Conservation (phyloP, 2,797 vertebrate genomes). For the Danio choprae region DNA sequence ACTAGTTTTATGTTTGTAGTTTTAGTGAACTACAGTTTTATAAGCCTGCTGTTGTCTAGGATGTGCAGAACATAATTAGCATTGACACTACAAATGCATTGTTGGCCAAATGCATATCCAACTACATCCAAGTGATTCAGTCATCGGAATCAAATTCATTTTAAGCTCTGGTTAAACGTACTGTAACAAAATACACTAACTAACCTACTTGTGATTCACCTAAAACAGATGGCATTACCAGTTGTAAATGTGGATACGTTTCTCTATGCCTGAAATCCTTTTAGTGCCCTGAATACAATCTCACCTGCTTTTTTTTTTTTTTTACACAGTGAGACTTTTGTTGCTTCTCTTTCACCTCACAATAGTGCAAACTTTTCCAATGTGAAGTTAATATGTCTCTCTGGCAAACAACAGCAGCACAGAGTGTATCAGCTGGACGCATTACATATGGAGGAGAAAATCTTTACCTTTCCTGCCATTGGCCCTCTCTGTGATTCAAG, state of each 20-base stretch:
- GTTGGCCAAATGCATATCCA: background rate
- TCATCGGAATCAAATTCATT: background rate
- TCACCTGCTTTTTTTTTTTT: background rate
- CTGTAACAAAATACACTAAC: background rate
- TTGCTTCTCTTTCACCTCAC: background rate
- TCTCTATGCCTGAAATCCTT: background rate
- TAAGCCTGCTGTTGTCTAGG: background rate
- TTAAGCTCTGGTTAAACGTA: background rate
- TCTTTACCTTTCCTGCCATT: conserved; percentile 74
- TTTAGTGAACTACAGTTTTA: no score
- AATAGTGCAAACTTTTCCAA: background rate
- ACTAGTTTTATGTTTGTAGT: no score
- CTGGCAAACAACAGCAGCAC: conserved; percentile 55
- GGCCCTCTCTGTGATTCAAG: conserved; percentile 59
- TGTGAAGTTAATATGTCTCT: conserved; percentile 1
- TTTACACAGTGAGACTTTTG: conserved; percentile 1
- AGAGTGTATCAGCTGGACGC: conserved; percentile 61
- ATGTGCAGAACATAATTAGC: background rate
- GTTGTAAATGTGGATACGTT: background rate
- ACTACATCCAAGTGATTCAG: background rate
- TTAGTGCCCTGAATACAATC: conserved; percentile 2
- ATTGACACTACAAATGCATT: background rate
- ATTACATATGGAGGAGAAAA: conserved; percentile 71
- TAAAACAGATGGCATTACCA: background rate
- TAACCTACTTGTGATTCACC: background rate